Base-by-base conservation (phyloP, 2,888 invertebrate species). In the Drosophila colorata region DNA sequence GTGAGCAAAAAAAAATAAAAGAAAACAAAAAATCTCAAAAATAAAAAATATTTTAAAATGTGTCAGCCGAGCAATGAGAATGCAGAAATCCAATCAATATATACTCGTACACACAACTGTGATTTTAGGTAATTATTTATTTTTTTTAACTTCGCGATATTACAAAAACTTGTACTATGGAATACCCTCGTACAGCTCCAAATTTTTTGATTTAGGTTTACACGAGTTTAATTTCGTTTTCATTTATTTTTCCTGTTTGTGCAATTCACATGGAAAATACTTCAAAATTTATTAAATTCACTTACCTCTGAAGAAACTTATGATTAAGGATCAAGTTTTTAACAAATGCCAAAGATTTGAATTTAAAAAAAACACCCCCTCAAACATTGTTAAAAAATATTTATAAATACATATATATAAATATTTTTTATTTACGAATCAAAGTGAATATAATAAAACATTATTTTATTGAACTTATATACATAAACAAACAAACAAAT, bases 61-160 rank as follows among this genome's bases (percentile, higher is more conserved):
- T 76, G 78, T 87, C 83, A 84, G 58, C 64, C 64, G 80, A 79
- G 75, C 87, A 85, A 82, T 76, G 63, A 71, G 67, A 71, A 71
- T 68, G 64, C 71, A 83, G 84, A 73, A 68, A 51, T 44, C 47
- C 58, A 71, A 76, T 67, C 55, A 51, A 65, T 46, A 33, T 46
- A 33, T 48, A 31, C 14, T 59, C 28, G 18, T 52, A 83, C 67
- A 80, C 74, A 67, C 48, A 66, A 82, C 69, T 75, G 67, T 66
- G 77, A 72, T 63, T 63, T 72, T 86, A 69, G 87, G 84, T 86
- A 83, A 88, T 60, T 71, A 65, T 81, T 68, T 67, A 49, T 9
- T 25, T 41, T 16, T 55, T 37, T 28, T 25, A 6, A 44, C 38
- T 13, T n/a, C 52, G 44, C 46, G 59, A n/a, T 33, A 25, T 40